Evolutionary conservation across 2,888 invertebrate genomes (phyloP).

Genomic region (Drosophila pseudotalamancana): DNA sequence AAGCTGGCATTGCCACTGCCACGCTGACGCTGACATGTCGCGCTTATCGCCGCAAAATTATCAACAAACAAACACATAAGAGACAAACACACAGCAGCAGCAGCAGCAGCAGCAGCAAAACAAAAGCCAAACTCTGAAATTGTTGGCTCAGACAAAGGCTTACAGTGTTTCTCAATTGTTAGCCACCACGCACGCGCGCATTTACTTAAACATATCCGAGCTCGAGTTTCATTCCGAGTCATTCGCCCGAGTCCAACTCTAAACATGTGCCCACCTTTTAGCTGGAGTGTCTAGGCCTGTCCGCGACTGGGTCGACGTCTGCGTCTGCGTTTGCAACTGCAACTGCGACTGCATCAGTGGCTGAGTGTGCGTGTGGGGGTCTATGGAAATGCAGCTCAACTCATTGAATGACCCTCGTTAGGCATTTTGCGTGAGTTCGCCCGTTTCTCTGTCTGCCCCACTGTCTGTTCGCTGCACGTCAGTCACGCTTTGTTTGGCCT

Average conservation of each 20-base stretch:
- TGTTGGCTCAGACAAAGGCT: constrained; percentile 43
- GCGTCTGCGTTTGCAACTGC: not conserved
- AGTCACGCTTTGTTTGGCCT: constrained; percentile 80
- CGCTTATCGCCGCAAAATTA: constrained; percentile 79
- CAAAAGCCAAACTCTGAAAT: constrained; percentile 47
- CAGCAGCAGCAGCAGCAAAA: constrained; percentile 38
- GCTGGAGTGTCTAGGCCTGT: constrained; percentile 27
- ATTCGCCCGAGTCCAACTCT: constrained; percentile 24
- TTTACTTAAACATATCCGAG: constrained; percentile 74
- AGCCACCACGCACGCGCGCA: constrained; percentile 81
- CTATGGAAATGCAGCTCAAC: constrained; percentile 69
- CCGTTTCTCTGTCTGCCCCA: constrained; percentile 22
- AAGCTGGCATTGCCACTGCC: constrained; percentile 63
- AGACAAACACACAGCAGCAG: constrained; percentile 35
- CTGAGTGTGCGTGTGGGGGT: constrained; percentile 55
- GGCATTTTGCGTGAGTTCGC: constrained; percentile 55
- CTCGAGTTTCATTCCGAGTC: constrained; percentile 60
- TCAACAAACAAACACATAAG: constrained; percentile 63
- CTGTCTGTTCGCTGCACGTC: constrained; percentile 38
- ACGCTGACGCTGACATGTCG: constrained; percentile 78
- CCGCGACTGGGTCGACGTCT: not conserved
- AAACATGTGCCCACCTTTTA: constrained; percentile 71
- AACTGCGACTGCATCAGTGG: not conserved
- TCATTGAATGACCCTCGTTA: constrained; percentile 78
- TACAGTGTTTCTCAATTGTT: constrained; percentile 77